phyloP scores from a whole-genome alignment of 2,888 invertebrate genomes.

The Sarcophaga variegata region DNA sequence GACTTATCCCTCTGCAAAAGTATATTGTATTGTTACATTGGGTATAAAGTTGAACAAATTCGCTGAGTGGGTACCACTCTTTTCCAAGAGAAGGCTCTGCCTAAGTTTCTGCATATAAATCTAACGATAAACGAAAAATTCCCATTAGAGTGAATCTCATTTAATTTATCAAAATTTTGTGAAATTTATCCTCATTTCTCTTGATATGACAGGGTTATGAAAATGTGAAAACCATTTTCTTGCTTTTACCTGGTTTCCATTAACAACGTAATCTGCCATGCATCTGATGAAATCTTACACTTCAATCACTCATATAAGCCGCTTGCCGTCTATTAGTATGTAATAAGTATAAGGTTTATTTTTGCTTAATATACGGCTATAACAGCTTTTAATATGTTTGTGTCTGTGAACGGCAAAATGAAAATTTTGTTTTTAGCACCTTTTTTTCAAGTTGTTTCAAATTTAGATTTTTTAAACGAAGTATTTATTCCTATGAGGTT shows the following conservation, averaged over 20 bases:
- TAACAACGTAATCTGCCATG: conserved; percentile 11
- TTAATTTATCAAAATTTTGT: not conserved
- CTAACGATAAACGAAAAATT: no score
- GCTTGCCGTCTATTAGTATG: conserved; percentile 19
- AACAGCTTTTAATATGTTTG: conserved; percentile 27
- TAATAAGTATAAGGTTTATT: conserved; percentile 1
- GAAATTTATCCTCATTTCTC: no score
- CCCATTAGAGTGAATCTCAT: not conserved
- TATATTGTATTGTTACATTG: no score
- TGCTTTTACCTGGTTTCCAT: not conserved
- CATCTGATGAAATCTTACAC: not conserved
- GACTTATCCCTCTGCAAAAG: no score
- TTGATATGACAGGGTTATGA: not conserved
- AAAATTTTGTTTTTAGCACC: not conserved
- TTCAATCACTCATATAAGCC: not conserved
- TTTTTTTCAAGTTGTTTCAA: not conserved
- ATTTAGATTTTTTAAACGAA: conserved; percentile 15
- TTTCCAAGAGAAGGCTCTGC: no score
- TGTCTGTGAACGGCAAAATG: not conserved
- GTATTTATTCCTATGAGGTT: conserved; percentile 35
- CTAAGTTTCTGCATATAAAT: no score
- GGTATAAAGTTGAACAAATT: no score
- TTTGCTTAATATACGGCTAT: conserved; percentile 21
- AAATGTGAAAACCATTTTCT: not conserved
- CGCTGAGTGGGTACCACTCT: no score